These are phyloP conservation scores for Mythimna impura DNA, from an alignment of 2,888 invertebrate species.

Conservation along the genomic window DNA sequence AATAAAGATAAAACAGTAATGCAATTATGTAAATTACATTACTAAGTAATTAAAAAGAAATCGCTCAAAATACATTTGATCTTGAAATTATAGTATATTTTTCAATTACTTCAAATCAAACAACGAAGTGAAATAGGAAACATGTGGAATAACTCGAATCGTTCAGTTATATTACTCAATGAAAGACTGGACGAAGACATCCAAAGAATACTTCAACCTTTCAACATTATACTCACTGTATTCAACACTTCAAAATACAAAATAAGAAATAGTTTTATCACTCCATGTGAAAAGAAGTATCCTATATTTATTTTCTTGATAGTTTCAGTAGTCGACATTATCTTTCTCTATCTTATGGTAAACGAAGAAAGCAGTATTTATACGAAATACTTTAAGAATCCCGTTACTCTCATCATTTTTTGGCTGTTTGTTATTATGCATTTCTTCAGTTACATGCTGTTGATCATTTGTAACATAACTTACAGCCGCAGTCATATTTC, in stretches of 20 bases:
- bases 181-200: slow-evolving; percentile 15
- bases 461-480: not conserved
- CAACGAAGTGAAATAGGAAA: not conserved
- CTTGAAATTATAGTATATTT: too few species aligned
- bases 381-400: fast-evolving
- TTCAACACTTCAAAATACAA: slow-evolving; percentile 22
- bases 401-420: not conserved
- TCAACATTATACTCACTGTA: slow-evolving; percentile 9
- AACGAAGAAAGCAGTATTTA: not conserved
- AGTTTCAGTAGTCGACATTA: not conserved
- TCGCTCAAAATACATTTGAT: too few species aligned
- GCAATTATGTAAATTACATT: not conserved
- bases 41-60: not conserved
- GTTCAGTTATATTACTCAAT: not conserved
- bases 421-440: not conserved
- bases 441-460: not conserved
- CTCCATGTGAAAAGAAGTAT: slow-evolving; percentile 12
- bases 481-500: not conserved
- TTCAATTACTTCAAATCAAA: too few species aligned
- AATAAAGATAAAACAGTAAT: not conserved
- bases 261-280: slow-evolving; percentile 12
- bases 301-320: not conserved
- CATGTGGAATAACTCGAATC: not conserved
- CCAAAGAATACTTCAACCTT: slow-evolving; percentile 4
- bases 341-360: not conserved